Base-by-base conservation (phyloP, 2,797 vertebrate species). In the Chelmon rostratus region DNA sequence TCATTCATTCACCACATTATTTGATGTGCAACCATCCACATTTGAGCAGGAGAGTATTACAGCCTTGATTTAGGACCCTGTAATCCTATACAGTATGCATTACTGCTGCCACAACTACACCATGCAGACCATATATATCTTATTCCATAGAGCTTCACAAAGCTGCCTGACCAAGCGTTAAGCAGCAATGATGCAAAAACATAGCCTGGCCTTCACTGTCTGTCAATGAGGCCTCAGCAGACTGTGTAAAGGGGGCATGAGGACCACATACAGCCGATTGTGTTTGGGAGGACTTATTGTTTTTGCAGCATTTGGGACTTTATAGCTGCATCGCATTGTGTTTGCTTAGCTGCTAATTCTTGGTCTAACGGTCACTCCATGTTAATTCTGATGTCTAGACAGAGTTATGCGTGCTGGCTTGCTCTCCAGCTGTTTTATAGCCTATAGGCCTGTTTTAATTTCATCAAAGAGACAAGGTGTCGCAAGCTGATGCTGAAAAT, bases 1-100 rank as follows among this genome's bases (percentile, higher is more conserved):
- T 94, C 89, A 88, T 91, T 93, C 81, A 91, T 91, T 91, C 75
- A 92, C 85, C 42, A 38, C 63, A 70, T 82, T 82, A 73, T 77
- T 83, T 82, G 84, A 83, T 62, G 52, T 78, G 76, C 74, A 83
- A 42, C 6, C 42, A 52, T 77, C 75, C 72, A 81, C 66, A 68
- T 87, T 68, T 79, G 52, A 84, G 61, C n/a, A 0, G 74, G 49
- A 68, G 53, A 37, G 52, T 72, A 71, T 86, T 81, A 84, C 76
- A 82, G 65, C 80, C 82, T 79, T 87, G 88, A 93, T 94, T 94
- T 90, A 86, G 86, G 33, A 75, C 61, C 56, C 68, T 85, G 91
- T 91, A 89, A 93, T 88, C 52, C 50, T 74, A 88, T 87, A 50
- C 18, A 7, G 40, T 46, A 84, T 37, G 62, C 58, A 40, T 68